Percentiles rank a stretch among this genome's conserved stretches.
phyloP scores from a whole-genome alignment of 2,797 vertebrate species.

The Notolepis coatsorum region DNA sequence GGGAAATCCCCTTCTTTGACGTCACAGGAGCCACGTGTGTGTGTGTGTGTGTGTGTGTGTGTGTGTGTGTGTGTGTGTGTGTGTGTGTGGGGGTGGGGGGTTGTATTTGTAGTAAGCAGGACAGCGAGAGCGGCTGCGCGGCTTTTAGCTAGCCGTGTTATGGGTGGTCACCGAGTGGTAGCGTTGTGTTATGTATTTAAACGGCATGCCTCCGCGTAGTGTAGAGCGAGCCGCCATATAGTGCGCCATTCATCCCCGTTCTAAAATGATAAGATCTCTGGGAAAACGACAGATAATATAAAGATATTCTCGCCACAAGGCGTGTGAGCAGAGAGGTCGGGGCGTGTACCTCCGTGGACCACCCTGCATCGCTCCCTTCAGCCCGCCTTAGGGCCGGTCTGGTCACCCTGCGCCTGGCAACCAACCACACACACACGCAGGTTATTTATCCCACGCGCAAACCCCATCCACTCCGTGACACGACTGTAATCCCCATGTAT shows the following conservation, averaged over 20 bases:
- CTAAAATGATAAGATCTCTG: not conserved
- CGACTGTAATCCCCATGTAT: not conserved
- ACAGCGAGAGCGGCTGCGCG: conserved; percentile 36
- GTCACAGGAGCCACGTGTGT: conserved; percentile 72
- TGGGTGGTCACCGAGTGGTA: conserved; percentile 31
- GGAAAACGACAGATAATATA: not conserved
- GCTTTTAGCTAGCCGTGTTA: conserved; percentile 18
- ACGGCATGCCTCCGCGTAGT: not conserved
- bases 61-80: conserved; percentile 13
- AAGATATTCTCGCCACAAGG: not conserved
- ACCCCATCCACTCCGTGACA: conserved; percentile 7
- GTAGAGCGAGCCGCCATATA: not conserved
- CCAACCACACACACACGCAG: not conserved
- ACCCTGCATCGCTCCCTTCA: too few species aligned
- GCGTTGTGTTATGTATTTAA: not conserved
- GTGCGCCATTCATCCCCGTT: not conserved
- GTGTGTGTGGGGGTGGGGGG: conserved; percentile 57
- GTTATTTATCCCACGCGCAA: not conserved
- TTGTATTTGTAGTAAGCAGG: conserved; percentile 58
- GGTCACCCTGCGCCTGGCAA: not conserved
- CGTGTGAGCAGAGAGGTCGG: not conserved
- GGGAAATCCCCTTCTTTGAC: conserved; percentile 80
- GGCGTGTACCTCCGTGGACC: not conserved
- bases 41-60: conserved; percentile 31
- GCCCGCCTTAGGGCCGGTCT: not conserved